Percentiles rank a stretch among this genome's conserved stretches.
Conservation (phyloP, 2,888 invertebrate genomes). For the Pterostichus madidus region DNA sequence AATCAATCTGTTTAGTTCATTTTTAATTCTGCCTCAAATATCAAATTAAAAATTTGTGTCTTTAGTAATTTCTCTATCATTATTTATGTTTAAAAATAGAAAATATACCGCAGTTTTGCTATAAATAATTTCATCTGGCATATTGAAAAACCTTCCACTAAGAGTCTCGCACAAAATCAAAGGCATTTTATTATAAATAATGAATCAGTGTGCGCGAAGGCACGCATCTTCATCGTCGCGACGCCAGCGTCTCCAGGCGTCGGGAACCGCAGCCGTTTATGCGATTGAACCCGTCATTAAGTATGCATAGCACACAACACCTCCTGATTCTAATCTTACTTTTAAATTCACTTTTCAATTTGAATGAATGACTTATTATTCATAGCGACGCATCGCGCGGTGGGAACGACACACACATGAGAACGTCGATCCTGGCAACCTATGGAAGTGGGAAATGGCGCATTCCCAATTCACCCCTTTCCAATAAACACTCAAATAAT, state of each 20-base stretch:
- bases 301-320: slow-evolving; percentile 57
- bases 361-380: slow-evolving; percentile 71
- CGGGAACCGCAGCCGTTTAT: slow-evolving; percentile 10
- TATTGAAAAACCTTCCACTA: no score
- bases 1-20: no score
- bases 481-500: not conserved
- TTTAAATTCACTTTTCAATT: slow-evolving; percentile 72
- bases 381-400: slow-evolving; percentile 67
- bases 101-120: no score
- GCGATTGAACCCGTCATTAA: slow-evolving; percentile 44
- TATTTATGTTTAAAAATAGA: no score
- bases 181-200: not conserved
- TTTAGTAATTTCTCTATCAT: no score
- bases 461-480: not conserved
- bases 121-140: no score
- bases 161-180: not conserved
- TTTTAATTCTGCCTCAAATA: no score
- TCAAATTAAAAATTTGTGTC: no score
- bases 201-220: not conserved
- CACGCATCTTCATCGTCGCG: not conserved
- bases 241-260: not conserved
- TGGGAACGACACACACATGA: slow-evolving; percentile 11
- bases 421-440: not conserved
- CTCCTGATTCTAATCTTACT: slow-evolving; percentile 70
- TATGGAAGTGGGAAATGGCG: not conserved